These are phyloP conservation scores for Pholis gunnellus DNA, from an alignment of 2,113 vertebrate genomes.

Conservation along the genomic window DNA sequence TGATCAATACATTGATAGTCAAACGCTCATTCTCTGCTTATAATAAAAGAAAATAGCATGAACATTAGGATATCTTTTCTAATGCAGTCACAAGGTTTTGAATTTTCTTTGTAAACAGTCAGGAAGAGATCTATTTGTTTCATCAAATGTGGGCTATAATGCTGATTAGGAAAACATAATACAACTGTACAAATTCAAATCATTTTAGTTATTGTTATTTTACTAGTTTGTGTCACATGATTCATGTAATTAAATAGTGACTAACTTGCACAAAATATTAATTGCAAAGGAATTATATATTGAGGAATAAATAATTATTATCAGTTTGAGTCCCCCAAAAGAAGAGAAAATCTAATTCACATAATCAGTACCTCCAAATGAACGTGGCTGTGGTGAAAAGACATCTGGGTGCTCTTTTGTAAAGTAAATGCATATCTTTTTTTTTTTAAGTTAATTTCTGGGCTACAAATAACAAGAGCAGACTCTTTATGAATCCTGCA, in stretches of 20 bases:
- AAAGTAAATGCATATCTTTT: neutral
- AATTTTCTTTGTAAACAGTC: neutral
- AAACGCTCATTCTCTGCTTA: neutral
- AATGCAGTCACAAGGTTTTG: neutral
- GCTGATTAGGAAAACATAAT: neutral
- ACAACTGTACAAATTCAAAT: neutral
- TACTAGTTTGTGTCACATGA: neutral
- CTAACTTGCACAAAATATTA: neutral
- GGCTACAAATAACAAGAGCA: neutral
- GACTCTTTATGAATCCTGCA: neutral
- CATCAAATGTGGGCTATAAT: neutral
- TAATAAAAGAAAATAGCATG: neutral
- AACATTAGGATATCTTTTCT: neutral
- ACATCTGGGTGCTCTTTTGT: neutral
- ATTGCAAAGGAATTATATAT: neutral
- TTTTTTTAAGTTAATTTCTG: neutral
- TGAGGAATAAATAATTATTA: neutral
- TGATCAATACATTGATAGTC: neutral
- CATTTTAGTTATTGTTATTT: neutral
- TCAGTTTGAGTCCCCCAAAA: neutral
- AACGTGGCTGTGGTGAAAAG: neutral
- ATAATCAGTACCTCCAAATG: neutral
- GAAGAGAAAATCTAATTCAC: neutral
- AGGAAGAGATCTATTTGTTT: neutral
- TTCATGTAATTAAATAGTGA: neutral